Evolutionary conservation across 2,113 vertebrate species (phyloP).

Genomic region (Triplophysa dalaica): DNA sequence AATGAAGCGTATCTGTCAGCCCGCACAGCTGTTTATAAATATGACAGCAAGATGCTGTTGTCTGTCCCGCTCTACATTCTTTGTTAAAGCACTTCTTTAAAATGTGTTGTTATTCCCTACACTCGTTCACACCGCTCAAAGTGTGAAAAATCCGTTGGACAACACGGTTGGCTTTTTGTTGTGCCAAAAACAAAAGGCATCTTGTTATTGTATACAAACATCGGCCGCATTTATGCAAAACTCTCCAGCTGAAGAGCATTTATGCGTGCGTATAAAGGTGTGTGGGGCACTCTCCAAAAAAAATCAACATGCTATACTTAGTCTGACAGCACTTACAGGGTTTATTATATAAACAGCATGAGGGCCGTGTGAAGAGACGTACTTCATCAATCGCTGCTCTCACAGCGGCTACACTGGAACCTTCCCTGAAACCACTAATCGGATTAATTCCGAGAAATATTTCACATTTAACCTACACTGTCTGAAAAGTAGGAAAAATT

Average conservation of each 20-base stretch:
- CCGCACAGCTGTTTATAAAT: slow-evolving; percentile 36
- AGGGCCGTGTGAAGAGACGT: slow-evolving; percentile 8
- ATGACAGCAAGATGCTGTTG: slow-evolving; percentile 31
- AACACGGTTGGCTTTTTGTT: neutral
- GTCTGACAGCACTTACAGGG: slow-evolving; percentile 40
- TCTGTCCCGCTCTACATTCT: neutral
- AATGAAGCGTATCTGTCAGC: slow-evolving; percentile 1
- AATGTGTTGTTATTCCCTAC: slow-evolving; percentile 15
- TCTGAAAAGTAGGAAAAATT: neutral
- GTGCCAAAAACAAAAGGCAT: slow-evolving; percentile 30
- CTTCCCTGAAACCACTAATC: slow-evolving; percentile 16
- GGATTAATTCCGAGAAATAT: neutral
- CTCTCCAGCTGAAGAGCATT: slow-evolving; percentile 24
- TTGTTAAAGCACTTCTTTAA: slow-evolving; percentile 28
- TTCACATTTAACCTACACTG: neutral
- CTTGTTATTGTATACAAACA: slow-evolving; percentile 41
- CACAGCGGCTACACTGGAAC: neutral
- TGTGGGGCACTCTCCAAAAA: slow-evolving; percentile 21
- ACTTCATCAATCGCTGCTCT: neutral
- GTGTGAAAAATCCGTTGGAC: slow-evolving; percentile 13
- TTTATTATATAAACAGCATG: slow-evolving; percentile 51
- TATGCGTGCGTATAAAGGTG: slow-evolving; percentile 26
- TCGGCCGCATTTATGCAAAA: slow-evolving; percentile 35
- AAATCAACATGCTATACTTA: slow-evolving; percentile 50
- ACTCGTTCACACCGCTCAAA: neutral